Conservation (phyloP, 2,888 invertebrate species). For the Axea sp. region DNA sequence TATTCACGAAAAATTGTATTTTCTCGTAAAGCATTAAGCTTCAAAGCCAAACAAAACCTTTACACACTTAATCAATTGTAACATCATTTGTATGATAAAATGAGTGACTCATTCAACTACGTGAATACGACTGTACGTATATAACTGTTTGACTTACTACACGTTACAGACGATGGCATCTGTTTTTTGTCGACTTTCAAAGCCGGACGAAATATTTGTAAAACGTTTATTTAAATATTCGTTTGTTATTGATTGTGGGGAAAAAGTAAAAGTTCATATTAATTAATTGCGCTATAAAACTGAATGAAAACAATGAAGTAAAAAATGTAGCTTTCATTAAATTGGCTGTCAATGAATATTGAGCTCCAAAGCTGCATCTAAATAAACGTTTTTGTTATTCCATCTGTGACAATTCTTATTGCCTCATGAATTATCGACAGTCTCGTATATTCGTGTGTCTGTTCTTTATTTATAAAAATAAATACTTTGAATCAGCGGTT, state of each 20-base stretch:
- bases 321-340: too few relatives aligned
- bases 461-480: conserved; percentile 78
- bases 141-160: conserved; percentile 64
- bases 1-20: conserved; percentile 36
- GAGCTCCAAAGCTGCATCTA: conserved; percentile 9
- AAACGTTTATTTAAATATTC: conserved; percentile 49
- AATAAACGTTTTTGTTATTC: conserved; percentile 39
- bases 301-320: too few relatives aligned
- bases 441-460: conserved; percentile 28
- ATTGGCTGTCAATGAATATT: too few relatives aligned
- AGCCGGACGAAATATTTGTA: conserved; percentile 26
- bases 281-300: too few relatives aligned
- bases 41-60: conserved; percentile 75
- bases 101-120: conserved; percentile 67
- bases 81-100: conserved; percentile 66
- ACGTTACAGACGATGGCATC: conserved; percentile 70
- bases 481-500: conserved; percentile 76
- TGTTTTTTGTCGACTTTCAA: conserved; percentile 36
- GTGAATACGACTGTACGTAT: conserved; percentile 66
- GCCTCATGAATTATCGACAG: conserved; percentile 9
- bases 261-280: too few relatives aligned
- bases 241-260: too few relatives aligned
- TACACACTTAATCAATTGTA: conserved; percentile 71
- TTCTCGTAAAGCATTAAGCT: conserved; percentile 71
- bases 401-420: conserved; percentile 59